Evolutionary conservation across 2,888 invertebrate genomes (phyloP).

Genomic region (Thecophora atra): DNA sequence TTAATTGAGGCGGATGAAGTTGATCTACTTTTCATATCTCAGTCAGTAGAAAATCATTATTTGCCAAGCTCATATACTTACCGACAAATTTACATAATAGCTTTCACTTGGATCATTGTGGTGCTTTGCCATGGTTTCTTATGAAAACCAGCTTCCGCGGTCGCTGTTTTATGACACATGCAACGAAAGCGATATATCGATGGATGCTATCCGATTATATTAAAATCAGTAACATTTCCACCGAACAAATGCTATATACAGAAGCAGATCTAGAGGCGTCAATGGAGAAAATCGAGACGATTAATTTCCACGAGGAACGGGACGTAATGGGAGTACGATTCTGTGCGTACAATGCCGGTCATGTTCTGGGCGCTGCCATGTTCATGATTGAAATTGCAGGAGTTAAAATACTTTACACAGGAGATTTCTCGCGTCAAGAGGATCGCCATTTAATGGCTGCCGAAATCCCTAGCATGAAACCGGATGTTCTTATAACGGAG

Average conservation of each 20-base stretch:
- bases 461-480: conserved; percentile 94
- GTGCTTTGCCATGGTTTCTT: conserved; percentile 97
- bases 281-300: conserved; percentile 98
- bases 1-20: conserved; percentile 97
- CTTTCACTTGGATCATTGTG: conserved; percentile 98
- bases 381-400: conserved; percentile 99
- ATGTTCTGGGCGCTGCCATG: conserved; percentile 99
- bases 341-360: conserved; percentile 99
- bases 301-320: conserved; percentile 97
- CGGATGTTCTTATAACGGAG: conserved; percentile 97
- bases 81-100: conserved; percentile 66
- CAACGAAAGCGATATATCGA: conserved; percentile 98
- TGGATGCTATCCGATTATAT: conserved; percentile 99
- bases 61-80: not conserved
- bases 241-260: conserved; percentile 96
- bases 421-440: conserved; percentile 98
- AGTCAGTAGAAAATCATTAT: conserved; percentile 70
- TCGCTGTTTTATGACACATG: conserved; percentile 99
- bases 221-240: conserved; percentile 97
- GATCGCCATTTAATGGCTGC: conserved; percentile 99
- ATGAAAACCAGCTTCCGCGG: conserved; percentile 97
- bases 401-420: conserved; percentile 95
- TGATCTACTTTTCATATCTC: conserved; percentile 91
- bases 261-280: conserved; percentile 97
- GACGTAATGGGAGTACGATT: conserved; percentile 96